Evolutionary conservation across 2,888 invertebrate genomes (phyloP).

Genomic region (Clunio marinus): DNA sequence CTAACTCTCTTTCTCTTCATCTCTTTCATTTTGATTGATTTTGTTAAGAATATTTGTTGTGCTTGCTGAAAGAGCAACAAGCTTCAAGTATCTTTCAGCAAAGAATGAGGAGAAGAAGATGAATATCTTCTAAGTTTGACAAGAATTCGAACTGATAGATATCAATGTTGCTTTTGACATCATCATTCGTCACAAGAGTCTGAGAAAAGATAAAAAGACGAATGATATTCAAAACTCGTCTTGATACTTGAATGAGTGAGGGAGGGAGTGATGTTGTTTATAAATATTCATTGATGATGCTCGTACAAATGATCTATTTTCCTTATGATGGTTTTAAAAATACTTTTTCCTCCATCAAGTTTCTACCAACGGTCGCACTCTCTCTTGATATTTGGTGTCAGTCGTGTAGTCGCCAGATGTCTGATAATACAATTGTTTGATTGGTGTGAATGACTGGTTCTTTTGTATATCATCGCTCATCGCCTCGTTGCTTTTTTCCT

Average conservation of each 20-base stretch:
- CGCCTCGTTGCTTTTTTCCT: constrained; percentile 15
- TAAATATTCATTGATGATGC: constrained; percentile 11
- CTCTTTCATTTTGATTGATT: neutral
- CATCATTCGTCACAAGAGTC: constrained; percentile 19
- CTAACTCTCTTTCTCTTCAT: too few relatives aligned
- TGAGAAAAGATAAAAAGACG: constrained; percentile 8
- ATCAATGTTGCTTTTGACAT: constrained; percentile 35
- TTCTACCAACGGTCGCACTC: neutral
- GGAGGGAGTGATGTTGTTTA: neutral
- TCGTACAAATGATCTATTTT: constrained; percentile 32
- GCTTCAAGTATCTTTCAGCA: too few relatives aligned
- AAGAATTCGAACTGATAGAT: constrained; percentile 27
- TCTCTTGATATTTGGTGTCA: constrained; percentile 15
- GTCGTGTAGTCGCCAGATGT: constrained; percentile 38
- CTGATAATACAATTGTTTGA: constrained; percentile 38
- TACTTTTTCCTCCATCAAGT: neutral
- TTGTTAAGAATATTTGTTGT: neutral
- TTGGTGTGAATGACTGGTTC: constrained; percentile 36
- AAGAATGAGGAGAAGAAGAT: too few relatives aligned
- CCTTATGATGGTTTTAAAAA: neutral
- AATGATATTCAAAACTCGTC: constrained; percentile 25
- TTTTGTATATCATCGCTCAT: constrained; percentile 2
- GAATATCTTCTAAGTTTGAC: neutral
- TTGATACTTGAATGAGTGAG: neutral
- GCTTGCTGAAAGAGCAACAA: too few relatives aligned